A percentile compares a stretch with the other conserved stretches of the same genome.
Conservation (phyloP, 2,888 invertebrate species). For the Chrysolina haemoptera region DNA sequence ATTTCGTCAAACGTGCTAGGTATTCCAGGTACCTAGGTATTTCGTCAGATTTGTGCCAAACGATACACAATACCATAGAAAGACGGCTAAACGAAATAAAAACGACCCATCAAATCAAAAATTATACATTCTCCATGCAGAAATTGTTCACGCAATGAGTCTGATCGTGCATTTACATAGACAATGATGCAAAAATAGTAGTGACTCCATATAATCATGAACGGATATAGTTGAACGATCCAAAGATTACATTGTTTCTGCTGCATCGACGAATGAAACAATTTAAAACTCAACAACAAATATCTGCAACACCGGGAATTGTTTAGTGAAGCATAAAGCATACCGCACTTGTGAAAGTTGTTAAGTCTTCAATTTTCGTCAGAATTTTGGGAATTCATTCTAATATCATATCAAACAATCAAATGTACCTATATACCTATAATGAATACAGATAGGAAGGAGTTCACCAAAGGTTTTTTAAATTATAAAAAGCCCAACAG, state of each 20-base stretch:
- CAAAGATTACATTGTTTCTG: not conserved
- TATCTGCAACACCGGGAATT: not conserved
- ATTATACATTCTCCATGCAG: not conserved
- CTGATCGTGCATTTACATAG: not conserved
- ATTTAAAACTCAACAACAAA: slow-evolving; percentile 1
- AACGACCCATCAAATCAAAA: not conserved
- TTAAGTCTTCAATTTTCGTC: not conserved
- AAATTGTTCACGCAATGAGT: not conserved
- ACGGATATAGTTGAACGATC: slow-evolving; percentile 3
- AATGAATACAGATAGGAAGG: no score
- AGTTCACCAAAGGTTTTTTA: no score
- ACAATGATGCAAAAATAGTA: not conserved
- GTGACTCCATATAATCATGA: not conserved
- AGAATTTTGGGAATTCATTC: no score
- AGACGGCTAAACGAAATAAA: no score
- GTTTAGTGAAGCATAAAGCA: slow-evolving; percentile 4
- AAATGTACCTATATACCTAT: no score
- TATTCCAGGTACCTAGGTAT: no score
- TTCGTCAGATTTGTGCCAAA: no score
- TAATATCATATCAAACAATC: no score
- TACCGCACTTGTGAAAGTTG: not conserved
- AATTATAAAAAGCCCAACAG: no score
- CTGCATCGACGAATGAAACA: not conserved
- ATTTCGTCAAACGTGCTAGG: no score
- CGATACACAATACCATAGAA: no score